Base-by-base conservation (phyloP, 2,113 vertebrate species). In the Eclectus roratus region DNA sequence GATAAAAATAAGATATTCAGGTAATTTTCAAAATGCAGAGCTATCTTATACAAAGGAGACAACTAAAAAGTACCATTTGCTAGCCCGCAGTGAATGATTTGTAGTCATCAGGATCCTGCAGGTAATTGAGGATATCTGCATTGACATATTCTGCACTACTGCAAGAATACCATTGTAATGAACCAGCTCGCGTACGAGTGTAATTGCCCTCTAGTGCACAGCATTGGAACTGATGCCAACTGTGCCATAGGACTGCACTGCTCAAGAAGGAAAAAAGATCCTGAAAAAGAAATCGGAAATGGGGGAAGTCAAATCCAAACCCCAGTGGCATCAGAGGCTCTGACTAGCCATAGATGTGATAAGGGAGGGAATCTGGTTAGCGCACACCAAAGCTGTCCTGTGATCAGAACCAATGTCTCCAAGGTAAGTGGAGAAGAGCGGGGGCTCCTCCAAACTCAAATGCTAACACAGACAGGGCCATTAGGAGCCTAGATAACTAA, bases 191-290 rank as follows among this genome's bases (percentile, higher is more conserved):
- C 14, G 21, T 81, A 79, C 1, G 20, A 56, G 55, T 81, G 90
- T 95, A 93, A 92, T 96, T 97, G 97, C 95, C 94, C 96, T 96
- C 95, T 97, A 97, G 95, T 96, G 96, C 95, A 94, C 93, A 95
- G 93, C 93, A 84, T 85, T 86, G 88, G 96, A 96, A 96, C 80
- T 97, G 92, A 93, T 95, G 80, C 74, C 91, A 76, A 94, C 89
- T 77, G 35, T 88, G 90, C 46, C 65, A 50, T 11, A 66, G 79
- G 64, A 61, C 85, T 2, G 4, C 35, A 8, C 49, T 33, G 65
- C 78, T 91, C 76, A 39, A 14, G 10, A 70, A 80, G 70, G 27
- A n/a, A 41, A 80, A 91, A 85, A 56, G 69, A 72, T 31, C 29
- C 47, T 61, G 28, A 31, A 29, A 71, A 77, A 39, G 21, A 33